Percentiles rank a stretch among this genome's conserved stretches.
Evolutionary conservation across 2,888 invertebrate genomes (phyloP).

Genomic region (Tortricodes alternella): DNA sequence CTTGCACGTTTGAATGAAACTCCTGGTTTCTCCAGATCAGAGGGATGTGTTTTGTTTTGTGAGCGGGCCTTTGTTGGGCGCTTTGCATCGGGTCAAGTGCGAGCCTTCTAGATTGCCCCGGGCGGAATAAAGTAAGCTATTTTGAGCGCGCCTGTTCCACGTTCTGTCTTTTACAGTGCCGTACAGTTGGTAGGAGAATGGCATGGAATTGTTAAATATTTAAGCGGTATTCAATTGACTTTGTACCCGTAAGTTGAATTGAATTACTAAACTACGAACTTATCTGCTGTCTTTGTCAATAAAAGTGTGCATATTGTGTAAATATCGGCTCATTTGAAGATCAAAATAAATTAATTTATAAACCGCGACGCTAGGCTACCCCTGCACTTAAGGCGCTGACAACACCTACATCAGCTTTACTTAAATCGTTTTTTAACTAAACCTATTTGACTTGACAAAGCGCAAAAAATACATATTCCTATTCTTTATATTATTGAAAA

Average conservation of each 20-base stretch:
- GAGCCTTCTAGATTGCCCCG: constrained; percentile 62
- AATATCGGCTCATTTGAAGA: no score
- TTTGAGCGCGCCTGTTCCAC: constrained; percentile 33
- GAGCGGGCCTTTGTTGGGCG: constrained; percentile 57
- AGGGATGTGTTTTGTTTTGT: constrained; percentile 45
- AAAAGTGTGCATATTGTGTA: no score
- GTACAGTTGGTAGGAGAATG: constrained; percentile 1
- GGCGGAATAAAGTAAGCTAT: constrained; percentile 47
- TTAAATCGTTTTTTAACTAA: no score
- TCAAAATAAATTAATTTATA: no score
- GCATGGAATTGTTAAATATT: neutral
- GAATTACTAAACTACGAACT: neutral
- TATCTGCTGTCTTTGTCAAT: no score
- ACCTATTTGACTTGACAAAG: no score
- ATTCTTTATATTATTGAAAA: no score
- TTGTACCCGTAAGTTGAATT: neutral
- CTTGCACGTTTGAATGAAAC: constrained; percentile 38
- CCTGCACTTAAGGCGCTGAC: no score
- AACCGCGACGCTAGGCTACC: no score
- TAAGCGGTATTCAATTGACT: neutral
- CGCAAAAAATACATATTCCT: no score
- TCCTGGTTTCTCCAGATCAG: constrained; percentile 44
- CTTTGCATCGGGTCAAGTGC: constrained; percentile 72
- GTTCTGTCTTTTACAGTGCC: constrained; percentile 20
- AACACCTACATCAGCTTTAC: no score